Evolutionary conservation across 2,113 vertebrate genomes (phyloP).

Genomic region (Dasyornis broadbenti): DNA sequence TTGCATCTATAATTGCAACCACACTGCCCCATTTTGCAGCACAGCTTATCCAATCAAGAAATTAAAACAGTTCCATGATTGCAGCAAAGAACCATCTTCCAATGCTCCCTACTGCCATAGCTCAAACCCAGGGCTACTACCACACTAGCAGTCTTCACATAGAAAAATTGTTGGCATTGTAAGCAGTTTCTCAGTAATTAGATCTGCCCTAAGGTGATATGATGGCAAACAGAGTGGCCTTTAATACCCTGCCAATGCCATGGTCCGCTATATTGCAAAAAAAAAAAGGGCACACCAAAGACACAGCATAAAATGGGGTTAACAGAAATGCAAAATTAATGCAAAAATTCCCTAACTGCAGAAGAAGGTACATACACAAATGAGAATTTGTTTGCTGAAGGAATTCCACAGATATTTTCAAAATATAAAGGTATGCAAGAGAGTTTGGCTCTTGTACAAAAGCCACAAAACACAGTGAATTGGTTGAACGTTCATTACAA

Average conservation of each 20-base stretch:
- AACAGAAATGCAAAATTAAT: not conserved
- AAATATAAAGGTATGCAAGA: not conserved
- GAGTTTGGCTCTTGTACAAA: not conserved
- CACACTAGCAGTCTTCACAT: not conserved
- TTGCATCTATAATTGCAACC: not conserved
- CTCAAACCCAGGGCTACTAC: not conserved
- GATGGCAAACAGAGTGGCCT: not conserved
- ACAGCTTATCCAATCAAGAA: not conserved
- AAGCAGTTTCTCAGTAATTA: not conserved
- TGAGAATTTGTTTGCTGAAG: not conserved
- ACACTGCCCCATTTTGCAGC: not conserved
- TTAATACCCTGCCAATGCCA: not conserved
- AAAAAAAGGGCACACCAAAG: rapidly evolving
- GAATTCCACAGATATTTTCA: not conserved
- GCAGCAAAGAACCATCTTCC: not conserved
- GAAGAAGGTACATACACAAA: not conserved
- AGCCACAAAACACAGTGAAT: not conserved
- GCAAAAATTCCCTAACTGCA: not conserved
- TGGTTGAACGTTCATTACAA: not conserved
- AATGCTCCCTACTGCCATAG: not conserved
- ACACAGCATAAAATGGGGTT: not conserved
- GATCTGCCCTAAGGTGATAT: not conserved
- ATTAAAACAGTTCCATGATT: not conserved
- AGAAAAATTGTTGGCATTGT: not conserved
- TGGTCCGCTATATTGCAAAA: rapidly evolving